Percentiles rank a stretch among this genome's conserved stretches.
phyloP scores from a whole-genome alignment of 2,888 invertebrate genomes.

The Callosobruchus maculatus region DNA sequence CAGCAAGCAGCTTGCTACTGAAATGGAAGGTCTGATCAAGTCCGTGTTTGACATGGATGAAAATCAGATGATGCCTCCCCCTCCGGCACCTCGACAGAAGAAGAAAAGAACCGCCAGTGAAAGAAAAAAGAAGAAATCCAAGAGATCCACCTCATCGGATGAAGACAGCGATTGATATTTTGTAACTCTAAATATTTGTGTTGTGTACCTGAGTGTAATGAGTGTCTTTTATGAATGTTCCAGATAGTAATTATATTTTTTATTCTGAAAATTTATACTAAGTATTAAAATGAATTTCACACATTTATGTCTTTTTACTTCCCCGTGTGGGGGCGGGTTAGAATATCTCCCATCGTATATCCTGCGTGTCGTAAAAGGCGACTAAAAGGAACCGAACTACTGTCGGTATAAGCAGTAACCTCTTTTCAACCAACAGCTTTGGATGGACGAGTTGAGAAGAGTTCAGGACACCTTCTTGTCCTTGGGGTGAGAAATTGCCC shows the following conservation, averaged over 20 bases:
- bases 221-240: background rate
- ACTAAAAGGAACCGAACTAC: too few relatives aligned
- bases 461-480: too few relatives aligned
- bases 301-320: too few relatives aligned
- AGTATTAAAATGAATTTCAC: background rate
- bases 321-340: too few relatives aligned
- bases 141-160: background rate
- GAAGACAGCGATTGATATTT: background rate
- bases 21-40: slow-evolving; percentile 65
- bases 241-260: background rate
- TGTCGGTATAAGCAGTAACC: too few relatives aligned
- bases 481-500: too few relatives aligned
- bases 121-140: background rate
- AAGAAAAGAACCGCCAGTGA: slow-evolving; percentile 3
- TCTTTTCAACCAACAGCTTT: too few relatives aligned
- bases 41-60: slow-evolving; percentile 58
- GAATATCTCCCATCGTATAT: too few relatives aligned
- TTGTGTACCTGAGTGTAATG: background rate
- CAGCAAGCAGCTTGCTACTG: slow-evolving; percentile 57
- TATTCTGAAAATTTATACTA: background rate
- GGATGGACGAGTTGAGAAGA: too few relatives aligned
- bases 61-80: slow-evolving; percentile 25
- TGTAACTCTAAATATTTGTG: background rate
- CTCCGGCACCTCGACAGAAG: slow-evolving; percentile 9
- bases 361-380: too few relatives aligned